phyloP scores from a whole-genome alignment of 2,113 vertebrate species.

The Climacteris rufus region DNA sequence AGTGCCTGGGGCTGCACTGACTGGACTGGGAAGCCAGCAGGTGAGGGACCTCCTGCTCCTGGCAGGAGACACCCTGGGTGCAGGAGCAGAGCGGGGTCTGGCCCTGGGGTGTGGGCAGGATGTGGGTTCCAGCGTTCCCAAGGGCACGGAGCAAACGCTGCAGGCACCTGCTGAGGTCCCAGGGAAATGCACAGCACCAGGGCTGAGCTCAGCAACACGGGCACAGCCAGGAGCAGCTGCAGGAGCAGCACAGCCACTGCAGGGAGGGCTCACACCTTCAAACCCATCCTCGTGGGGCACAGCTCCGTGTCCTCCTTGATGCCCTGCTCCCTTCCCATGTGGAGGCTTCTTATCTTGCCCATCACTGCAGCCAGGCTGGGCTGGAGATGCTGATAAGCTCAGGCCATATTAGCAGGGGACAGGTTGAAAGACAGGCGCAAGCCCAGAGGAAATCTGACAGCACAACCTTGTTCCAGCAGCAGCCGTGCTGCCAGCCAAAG shows the following conservation, averaged over 20 bases:
- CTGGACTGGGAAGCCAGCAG: neutral
- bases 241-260: neutral
- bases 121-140: accelerated
- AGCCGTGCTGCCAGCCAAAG: neutral
- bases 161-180: neutral
- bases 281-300: neutral
- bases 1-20: neutral
- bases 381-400: neutral
- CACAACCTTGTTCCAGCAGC: neutral
- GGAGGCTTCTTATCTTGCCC: neutral
- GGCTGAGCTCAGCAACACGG: neutral
- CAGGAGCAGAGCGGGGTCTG: neutral
- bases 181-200: neutral
- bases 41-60: neutral
- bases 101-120: neutral
- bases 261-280: neutral
- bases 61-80: neutral
- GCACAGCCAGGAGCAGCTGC: neutral
- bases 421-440: neutral
- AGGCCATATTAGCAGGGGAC: neutral
- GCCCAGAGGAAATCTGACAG: neutral
- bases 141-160: neutral
- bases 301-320: accelerated
- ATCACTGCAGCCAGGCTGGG: neutral
- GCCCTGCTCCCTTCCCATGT: neutral